phyloP scores from a whole-genome alignment of 2,888 invertebrate species.

The Rhynchonema sp. region DNA sequence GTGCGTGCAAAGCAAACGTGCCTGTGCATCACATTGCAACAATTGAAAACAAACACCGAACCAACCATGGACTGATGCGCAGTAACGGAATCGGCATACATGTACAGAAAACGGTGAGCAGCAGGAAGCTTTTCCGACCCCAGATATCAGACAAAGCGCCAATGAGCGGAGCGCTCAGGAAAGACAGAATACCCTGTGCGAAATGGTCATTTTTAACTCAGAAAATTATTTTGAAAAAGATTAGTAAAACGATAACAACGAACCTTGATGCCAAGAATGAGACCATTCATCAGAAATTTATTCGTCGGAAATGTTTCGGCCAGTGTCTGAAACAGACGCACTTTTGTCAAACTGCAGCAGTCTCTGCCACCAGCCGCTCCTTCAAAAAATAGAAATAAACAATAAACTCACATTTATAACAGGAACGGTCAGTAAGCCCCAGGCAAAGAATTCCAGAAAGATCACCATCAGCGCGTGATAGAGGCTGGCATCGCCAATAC shows the following conservation, averaged over 20 bases:
- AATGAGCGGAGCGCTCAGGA: slow-evolving; percentile 84
- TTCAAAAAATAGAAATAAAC: background rate
- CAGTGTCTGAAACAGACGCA: slow-evolving; percentile 46
- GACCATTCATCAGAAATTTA: slow-evolving; percentile 96
- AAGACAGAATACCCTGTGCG: slow-evolving; percentile 68
- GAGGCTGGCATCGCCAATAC: slow-evolving; percentile 71
- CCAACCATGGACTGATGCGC: slow-evolving; percentile 85
- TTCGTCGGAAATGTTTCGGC: slow-evolving; percentile 96
- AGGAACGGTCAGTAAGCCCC: slow-evolving; percentile 95
- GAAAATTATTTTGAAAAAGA: too few species aligned
- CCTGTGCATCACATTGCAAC: background rate
- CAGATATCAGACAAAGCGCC: slow-evolving; percentile 94
- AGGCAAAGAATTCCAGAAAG: slow-evolving; percentile 98
- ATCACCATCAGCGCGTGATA: slow-evolving; percentile 97
- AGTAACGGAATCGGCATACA: slow-evolving; percentile 96
- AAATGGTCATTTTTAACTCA: too few species aligned
- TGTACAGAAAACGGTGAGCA: slow-evolving; percentile 60
- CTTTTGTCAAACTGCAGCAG: background rate
- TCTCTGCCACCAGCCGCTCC: background rate
- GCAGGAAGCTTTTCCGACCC: slow-evolving; percentile 90
- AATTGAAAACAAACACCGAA: background rate
- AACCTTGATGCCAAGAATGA: slow-evolving; percentile 90
- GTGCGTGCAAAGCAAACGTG: background rate
- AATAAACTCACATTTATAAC: slow-evolving; percentile 53
- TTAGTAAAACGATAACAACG: slow-evolving; percentile 10